These are phyloP conservation scores for Cassiopea xamachana DNA, from an alignment of 30 jellyfish, hydroid and myxozoan species.

Conservation along the genomic window DNA sequence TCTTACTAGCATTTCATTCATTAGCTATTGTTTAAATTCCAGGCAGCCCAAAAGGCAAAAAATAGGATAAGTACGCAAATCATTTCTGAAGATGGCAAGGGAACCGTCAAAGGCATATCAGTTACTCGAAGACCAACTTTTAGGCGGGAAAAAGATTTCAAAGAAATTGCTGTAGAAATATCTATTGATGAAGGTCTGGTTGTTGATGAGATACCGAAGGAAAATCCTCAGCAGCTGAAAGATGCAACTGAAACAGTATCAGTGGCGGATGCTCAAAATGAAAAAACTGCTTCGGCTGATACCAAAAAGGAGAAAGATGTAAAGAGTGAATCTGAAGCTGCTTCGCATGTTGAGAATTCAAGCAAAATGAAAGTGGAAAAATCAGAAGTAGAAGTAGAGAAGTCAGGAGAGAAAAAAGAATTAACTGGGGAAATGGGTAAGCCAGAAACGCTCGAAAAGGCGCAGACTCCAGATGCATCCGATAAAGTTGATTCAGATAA, in stretches of 20 bases:
- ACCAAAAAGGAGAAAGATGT: background rate
- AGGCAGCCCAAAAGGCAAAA: constrained; percentile 91
- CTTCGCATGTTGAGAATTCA: background rate
- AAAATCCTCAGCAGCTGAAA: background rate
- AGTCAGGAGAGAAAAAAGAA: background rate
- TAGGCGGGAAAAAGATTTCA: constrained; percentile 37
- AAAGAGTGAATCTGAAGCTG: background rate
- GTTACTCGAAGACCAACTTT: constrained; percentile 79
- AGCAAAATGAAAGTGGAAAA: constrained; percentile 16
- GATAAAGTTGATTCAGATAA: background rate
- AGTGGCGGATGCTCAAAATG: background rate
- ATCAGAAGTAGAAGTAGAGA: constrained; percentile 2
- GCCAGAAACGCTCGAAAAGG: background rate
- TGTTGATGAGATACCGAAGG: constrained; percentile 1
- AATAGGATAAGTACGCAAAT: constrained; percentile 72
- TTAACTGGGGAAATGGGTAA: background rate
- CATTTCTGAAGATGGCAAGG: constrained; percentile 38
- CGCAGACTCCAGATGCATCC: background rate
- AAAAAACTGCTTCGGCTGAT: background rate
- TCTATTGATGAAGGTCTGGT: constrained; percentile 60
- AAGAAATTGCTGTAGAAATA: constrained; percentile 65
- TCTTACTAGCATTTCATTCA: no score
- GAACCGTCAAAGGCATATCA: constrained; percentile 17
- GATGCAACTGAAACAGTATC: background rate
- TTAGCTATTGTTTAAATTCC: background rate